Evolutionary conservation across 2,797 vertebrate species (phyloP), one percentile per base, ranked within the genome.

Genomic region (Myotis findleyi): DNA sequence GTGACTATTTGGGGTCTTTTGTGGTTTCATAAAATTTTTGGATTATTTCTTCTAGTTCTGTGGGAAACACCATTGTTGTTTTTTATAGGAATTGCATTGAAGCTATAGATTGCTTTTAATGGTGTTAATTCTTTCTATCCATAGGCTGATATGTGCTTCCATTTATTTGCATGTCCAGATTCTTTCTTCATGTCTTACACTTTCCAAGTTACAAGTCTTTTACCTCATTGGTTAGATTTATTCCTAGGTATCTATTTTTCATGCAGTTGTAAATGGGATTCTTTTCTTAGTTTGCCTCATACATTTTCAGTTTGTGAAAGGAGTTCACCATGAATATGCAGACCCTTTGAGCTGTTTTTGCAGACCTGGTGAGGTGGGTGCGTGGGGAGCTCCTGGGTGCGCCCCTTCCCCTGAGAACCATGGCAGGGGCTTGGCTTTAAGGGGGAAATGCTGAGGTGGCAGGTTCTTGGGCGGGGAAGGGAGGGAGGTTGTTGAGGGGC

Each of bases 311-410:
- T 6, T 93, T 91, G 95, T 96, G 91, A 96, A 93, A 90, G 75
- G 97, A 64, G 79, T 96, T 96, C 85, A 84, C 83, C 13, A 77
- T 55, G 30, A 96, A 93, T 25, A 4, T 95, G 25, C 87, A 33
- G 95, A 82, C 94, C 79, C 97, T 38, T 77, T 91, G 96, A 96
- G 96, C 96, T 85, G 55, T 30, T 49, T 95, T 93, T 90, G 89
- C 71, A 25, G 66, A 49, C 55, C 85, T 55, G 72, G 59, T 1
- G 5, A 47, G 71, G 27, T 44, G 36, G 69, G 57, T 53, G 77
- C 55, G 47, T 85, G 17, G 6, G 49, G 94, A 89, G 71, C 59
- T 59, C 11, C 21, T 44, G n/a, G 68, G 53, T 0, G 6, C 12
- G 30, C 20, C 6, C 27, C 16, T 71, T 59, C 49, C 75, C 47